phyloP scores from a whole-genome alignment of 1,140 invertebrate genomes.

The Euglossa dilemma region DNA sequence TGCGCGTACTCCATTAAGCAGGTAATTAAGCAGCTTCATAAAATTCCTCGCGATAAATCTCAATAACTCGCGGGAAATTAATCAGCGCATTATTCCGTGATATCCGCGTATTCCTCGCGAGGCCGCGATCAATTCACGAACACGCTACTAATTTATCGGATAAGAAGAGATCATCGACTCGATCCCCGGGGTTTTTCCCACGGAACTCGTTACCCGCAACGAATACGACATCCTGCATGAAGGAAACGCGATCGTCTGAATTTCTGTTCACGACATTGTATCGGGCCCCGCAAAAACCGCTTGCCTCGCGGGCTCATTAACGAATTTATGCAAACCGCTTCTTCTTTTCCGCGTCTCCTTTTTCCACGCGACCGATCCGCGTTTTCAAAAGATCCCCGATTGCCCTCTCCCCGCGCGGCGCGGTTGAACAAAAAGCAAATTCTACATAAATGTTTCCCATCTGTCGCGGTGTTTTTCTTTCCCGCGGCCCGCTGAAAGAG shows the following conservation, averaged over 20 bases:
- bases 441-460: constrained; percentile 18
- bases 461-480: background rate
- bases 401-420: background rate
- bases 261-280: background rate
- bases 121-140: background rate
- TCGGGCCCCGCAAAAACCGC: background rate
- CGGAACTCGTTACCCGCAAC: background rate
- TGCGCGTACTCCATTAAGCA: no score
- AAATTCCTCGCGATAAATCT: no score
- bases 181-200: no score
- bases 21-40: no score
- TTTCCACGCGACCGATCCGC: background rate
- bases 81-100: background rate
- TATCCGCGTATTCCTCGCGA: background rate
- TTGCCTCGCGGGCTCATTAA: background rate
- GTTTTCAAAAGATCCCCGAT: constrained; percentile 23
- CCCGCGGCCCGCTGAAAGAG: background rate
- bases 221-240: background rate
- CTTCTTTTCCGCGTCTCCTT: no score
- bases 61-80: background rate
- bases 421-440: background rate
- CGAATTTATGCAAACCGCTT: background rate
- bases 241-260: background rate
- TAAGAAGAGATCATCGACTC: background rate
- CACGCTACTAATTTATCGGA: background rate